Percentiles rank a stretch among this genome's conserved stretches.
phyloP scores from a whole-genome alignment of 2,113 vertebrate genomes.

The Laticauda laticaudata region DNA sequence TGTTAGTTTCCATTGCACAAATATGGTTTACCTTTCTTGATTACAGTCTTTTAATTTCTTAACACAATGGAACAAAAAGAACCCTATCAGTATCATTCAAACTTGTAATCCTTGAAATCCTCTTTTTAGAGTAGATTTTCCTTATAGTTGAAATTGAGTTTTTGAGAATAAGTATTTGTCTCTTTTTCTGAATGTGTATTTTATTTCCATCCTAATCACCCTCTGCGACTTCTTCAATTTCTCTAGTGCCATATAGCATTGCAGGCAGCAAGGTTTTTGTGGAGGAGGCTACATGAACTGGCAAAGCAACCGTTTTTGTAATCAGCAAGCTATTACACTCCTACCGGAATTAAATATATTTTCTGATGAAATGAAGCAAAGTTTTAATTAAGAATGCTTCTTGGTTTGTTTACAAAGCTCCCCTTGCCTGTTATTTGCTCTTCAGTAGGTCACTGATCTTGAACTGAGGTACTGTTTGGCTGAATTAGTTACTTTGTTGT shows the following conservation, averaged over 20 bases:
- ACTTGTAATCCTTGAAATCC: slow-evolving; percentile 34
- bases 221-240: no score
- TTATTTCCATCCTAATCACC: neutral
- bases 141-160: slow-evolving; percentile 40
- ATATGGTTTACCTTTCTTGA: slow-evolving; percentile 49
- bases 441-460: neutral
- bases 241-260: neutral
- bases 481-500: neutral
- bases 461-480: neutral
- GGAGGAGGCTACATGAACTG: neutral
- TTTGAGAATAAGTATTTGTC: slow-evolving; percentile 20
- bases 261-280: neutral
- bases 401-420: neutral
- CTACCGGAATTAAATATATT: neutral
- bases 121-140: slow-evolving; percentile 53
- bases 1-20: slow-evolving; percentile 34
- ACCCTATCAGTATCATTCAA: slow-evolving; percentile 56
- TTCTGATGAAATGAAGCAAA: neutral
- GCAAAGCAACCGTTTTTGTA: neutral
- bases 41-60: slow-evolving; percentile 55
- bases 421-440: neutral
- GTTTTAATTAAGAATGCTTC: neutral
- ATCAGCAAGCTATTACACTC: neutral
- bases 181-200: slow-evolving; percentile 30
- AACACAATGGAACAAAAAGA: slow-evolving; percentile 41